Conservation (phyloP, 2,888 invertebrate species). For the Stratiomys singularior region DNA sequence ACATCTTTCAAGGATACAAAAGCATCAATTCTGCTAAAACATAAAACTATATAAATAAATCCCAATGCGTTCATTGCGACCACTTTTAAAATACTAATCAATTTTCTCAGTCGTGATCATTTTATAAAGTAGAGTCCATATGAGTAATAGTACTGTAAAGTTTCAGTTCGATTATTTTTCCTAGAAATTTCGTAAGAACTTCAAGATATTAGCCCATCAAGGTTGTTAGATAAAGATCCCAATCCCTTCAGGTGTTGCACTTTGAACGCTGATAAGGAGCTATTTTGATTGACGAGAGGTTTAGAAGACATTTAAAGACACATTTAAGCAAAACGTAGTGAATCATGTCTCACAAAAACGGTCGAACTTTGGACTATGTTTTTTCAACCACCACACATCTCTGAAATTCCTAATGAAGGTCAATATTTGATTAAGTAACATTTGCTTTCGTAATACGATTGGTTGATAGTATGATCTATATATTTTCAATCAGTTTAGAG, state of each 20-base stretch:
- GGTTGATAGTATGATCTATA: too few relatives aligned
- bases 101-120: not conserved
- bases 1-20: not conserved
- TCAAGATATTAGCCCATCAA: not conserved
- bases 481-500: too few relatives aligned
- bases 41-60: not conserved
- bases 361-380: not conserved
- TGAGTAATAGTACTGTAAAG: not conserved
- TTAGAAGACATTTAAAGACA: too few relatives aligned
- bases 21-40: not conserved
- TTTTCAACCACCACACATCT: not conserved
- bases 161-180: not conserved
- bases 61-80: not conserved
- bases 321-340: not conserved
- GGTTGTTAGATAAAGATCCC: not conserved
- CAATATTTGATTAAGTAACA: constrained; percentile 19
- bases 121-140: not conserved
- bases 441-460: not conserved
- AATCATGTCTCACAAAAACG: not conserved
- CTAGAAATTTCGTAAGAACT: not conserved
- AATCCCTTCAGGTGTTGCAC: not conserved
- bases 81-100: not conserved
- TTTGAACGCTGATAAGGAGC: not conserved
- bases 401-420: not conserved
- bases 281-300: not conserved